Evolutionary conservation across 2,113 vertebrate species (phyloP), one percentile per base, ranked within the genome.

Genomic region (Dasyprocta punctata): DNA sequence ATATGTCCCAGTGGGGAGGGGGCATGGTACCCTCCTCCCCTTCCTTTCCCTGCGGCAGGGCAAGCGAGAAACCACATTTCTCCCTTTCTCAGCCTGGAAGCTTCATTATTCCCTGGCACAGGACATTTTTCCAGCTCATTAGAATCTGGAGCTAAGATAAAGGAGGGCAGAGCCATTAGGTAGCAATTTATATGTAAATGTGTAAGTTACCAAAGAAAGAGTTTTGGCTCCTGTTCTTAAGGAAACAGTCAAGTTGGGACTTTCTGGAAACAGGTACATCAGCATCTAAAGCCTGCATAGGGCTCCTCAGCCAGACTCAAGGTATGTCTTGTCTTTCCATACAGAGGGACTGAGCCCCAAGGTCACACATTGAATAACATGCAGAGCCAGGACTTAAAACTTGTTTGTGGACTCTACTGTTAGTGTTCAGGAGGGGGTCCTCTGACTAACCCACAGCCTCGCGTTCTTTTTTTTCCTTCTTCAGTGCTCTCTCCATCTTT

Each of bases 161-260:
- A 98, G 95, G 98, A 98, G 97, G 97, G 96, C 98, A 98, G 95
- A 98, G 94, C 96, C 92, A 98, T 98, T 98, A 98, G 75, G 93
- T 90, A 98, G 96, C 98, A 98, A 99, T 99, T 98, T 99, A 98
- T 98, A 99, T 98, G 98, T 97, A 98, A 99, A 99, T 98, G 98
- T 94, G 33, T 87, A 73, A 98, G 98, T 97, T 97, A 89, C 65
- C 60, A 92, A 98, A 98, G 98, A 96, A 97, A 97, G 97, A 95
- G 94, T 98, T 88, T 91, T 56, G 38, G 80, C 14, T 11, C 44
- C 80, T 24, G 0, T 97, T 98, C 94, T 92, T 98, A 89, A 98
- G 80, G 26, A 88, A 97, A 97, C 87, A 26, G 85, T 87, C 77
- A 44, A 36, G 81, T 84, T 93, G 81, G 92, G 94, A 95, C 90